These are phyloP conservation scores for Gasterosteus aculeatus DNA, from an alignment of 2,113 vertebrate species.

Conservation along the genomic window DNA sequence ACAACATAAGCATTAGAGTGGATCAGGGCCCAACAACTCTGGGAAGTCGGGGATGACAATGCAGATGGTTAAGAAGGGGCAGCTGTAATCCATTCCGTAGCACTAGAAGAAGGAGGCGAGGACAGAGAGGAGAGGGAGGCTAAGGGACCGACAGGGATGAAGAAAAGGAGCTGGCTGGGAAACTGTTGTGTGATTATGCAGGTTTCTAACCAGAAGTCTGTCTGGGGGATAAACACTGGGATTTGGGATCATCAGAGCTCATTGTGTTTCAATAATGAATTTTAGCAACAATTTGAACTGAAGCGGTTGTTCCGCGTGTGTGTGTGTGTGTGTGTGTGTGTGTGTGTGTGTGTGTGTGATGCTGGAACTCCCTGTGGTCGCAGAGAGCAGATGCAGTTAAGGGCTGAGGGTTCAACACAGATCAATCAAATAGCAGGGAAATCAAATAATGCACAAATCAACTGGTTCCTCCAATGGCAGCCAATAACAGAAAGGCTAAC, in stretches of 20 bases:
- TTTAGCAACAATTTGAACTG: conserved; percentile 50
- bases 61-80: conserved; percentile 26
- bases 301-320: conserved; percentile 27
- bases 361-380: conserved; percentile 34
- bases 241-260: conserved; percentile 51
- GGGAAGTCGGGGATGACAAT: conserved; percentile 47
- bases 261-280: conserved; percentile 62
- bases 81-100: conserved; percentile 40
- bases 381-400: conserved; percentile 41
- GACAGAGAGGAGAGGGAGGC: not conserved
- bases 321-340: conserved; percentile 1
- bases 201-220: conserved; percentile 51
- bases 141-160: conserved; percentile 4
- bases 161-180: conserved; percentile 34
- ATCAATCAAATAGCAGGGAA: conserved; percentile 43
- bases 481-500: conserved; percentile 15
- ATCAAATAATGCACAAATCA: conserved; percentile 45
- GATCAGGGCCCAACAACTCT: conserved; percentile 48
- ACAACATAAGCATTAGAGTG: conserved; percentile 49
- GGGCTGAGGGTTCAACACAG: conserved; percentile 18
- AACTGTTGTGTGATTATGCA: conserved; percentile 53
- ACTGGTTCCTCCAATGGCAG: conserved; percentile 8
- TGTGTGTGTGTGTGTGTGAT: not conserved
- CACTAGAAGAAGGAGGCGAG: conserved; percentile 8
- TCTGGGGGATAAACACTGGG: conserved; percentile 49